Percentiles rank a stretch among this genome's conserved stretches.
Conservation (phyloP, 2,888 invertebrate species). For the Drosophila borealis region DNA sequence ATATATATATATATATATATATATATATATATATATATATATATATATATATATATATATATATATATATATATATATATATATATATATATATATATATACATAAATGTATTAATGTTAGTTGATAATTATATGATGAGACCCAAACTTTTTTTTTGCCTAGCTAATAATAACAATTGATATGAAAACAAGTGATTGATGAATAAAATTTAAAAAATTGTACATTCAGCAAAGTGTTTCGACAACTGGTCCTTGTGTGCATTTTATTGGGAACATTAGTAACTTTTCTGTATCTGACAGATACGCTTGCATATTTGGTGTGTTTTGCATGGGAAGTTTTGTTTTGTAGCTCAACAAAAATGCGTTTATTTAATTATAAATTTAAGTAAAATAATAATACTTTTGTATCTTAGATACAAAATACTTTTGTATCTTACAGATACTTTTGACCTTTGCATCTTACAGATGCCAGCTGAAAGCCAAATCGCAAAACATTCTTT, state of each 20-base stretch:
- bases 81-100: slow-evolving; percentile 31
- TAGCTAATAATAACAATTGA: slow-evolving; percentile 77
- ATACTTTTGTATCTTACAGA: not conserved
- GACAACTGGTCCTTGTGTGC: not conserved
- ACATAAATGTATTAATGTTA: slow-evolving; percentile 69
- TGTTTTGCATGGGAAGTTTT: not conserved
- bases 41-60: slow-evolving; percentile 35
- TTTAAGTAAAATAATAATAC: too few species aligned
- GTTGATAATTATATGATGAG: slow-evolving; percentile 55
- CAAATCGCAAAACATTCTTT: not conserved
- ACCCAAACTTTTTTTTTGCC: slow-evolving; percentile 62
- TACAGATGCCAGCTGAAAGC: not conserved
- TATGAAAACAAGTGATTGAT: slow-evolving; percentile 75
- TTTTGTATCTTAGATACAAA: not conserved
- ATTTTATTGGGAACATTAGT: not conserved
- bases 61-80: slow-evolving; percentile 25
- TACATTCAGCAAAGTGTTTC: slow-evolving; percentile 5
- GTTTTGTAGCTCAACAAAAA: too few species aligned
- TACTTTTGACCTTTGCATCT: not conserved
- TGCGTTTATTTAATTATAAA: too few species aligned
- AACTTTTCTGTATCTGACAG: not conserved
- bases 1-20: slow-evolving; percentile 53
- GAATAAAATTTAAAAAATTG: slow-evolving; percentile 71
- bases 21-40: slow-evolving; percentile 26
- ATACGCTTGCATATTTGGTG: not conserved